Base-by-base conservation (phyloP, 2,888 invertebrate species). In the Cremastobaeus sp. region DNA sequence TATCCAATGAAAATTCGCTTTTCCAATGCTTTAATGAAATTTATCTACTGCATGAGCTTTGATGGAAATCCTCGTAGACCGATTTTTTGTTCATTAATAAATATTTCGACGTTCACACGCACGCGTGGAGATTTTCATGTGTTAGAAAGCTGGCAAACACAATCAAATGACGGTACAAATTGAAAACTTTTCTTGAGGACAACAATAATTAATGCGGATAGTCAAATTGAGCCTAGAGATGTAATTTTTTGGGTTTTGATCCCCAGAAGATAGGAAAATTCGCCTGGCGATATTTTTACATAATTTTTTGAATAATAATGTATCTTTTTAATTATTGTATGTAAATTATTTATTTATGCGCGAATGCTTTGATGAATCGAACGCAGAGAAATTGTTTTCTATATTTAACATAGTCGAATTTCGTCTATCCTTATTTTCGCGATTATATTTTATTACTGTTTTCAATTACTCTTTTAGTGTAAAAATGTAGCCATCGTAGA, bases 261-360 rank as follows among this genome's bases (percentile, higher is more conserved):
- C 52, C 52, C 66, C 62, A 34, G 66, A 68, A 55, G 62, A 73
- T 73, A 62, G 73, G 64, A 66, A 77, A 77, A 62, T 77, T 76
- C 64, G 54, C 48, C 47, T 55, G 30, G 28, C 62, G 66, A 69
- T 72, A 25, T 54, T 54, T 52, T 37, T 60, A 68, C 25, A 54
- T 14, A 12, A 35, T 47, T 35, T 34, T 28, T 21, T 20, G 41
- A 32, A 37, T 34, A 28, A 43, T 35, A 35, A 66, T 35, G 50
- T 68, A 68, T 54, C 47, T 39, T 39, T 21, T 39, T 70, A 70
- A 70, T 69, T 64, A 64, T 64, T 59, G 59, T 70, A 70, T 64
- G 62, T 70, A 76, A 64, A 64, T 72, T 64, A 69, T 72, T 76
- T 76, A 72, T 69, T 74, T 71, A 41, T 74, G 68, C 60, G 72